Evolutionary conservation across 2,797 vertebrate genomes (phyloP), one percentile per base, ranked within the genome.

Genomic region (Crocidura indochinensis): DNA sequence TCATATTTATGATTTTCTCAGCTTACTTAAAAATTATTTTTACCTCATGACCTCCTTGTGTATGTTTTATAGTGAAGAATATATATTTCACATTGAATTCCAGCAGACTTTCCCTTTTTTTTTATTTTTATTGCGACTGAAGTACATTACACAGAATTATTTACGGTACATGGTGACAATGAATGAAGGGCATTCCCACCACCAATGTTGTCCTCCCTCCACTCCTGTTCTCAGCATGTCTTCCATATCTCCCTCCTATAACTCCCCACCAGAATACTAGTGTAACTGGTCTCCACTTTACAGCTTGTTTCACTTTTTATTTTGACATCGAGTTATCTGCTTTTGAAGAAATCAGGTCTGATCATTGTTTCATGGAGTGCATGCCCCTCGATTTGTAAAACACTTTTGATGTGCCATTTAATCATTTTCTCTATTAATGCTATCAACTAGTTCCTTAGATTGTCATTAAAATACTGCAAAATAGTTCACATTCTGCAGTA

Each of bases 261-360:
- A n/a, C n/a, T n/a, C n/a, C n/a, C n/a, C n/a, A n/a, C n/a, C n/a
- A n/a, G n/a, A n/a, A n/a, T n/a, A n/a, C n/a, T n/a, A n/a, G n/a
- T n/a, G n/a, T n/a, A n/a, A n/a, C n/a, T n/a, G n/a, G n/a, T n/a
- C n/a, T n/a, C n/a, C n/a, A n/a, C n/a, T n/a, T n/a, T n/a, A n/a
- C n/a, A n/a, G n/a, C n/a, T n/a, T n/a, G n/a, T n/a, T n/a, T 93
- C 87, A 94, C 92, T 90, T 95, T 95, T 68, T 60, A 46, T 78
- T 92, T 79, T 93, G 83, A 91, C 85, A 81, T 92, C 92, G 64
- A 86, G 68, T 92, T 44, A 65, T 51, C 10, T 84, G 73, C 26
- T 86, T 22, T 27, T 74, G 44, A 78, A 79, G 67, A 93, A 81
- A 78, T 78, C 14, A 68, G 4, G 20, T 64, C 71, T 81, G 65